Evolutionary conservation across 2,888 invertebrate species (phyloP), one percentile per base, ranked within the genome.

Genomic region (Himalopsyche anomala): DNA sequence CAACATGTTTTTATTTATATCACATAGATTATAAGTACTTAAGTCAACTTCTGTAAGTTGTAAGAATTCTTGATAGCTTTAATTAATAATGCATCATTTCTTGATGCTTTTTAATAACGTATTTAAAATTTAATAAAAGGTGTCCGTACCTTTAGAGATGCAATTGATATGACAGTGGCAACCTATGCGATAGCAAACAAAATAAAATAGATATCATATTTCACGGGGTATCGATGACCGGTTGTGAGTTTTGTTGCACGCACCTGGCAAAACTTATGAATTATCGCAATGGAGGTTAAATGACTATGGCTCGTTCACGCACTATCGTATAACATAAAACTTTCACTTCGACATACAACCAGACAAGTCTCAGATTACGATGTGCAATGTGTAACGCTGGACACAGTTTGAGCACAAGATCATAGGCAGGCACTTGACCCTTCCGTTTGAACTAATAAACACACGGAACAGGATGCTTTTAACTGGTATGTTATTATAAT

Each of bases 311-410:
- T 36, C 74, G 74, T 74, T 38, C 74, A 74, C 36, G 74, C 74
- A 74, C 51, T 84, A 85, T 84, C 84, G 82, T 86, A 80, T 84
- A 86, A 54, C 83, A 86, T 81, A 56, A 80, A 83, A 87, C 87
- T 87, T 87, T 87, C 87, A 87, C 87, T 87, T 87, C 86, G 86
- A 83, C 86, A 87, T 81, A 84, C 80, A 87, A 87, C 81, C 79
- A 80, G 56, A 74, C 74, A 74, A 36, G 74, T 74, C 28, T 74
- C 36, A 74, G 38, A 74, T 74, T 74, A 74, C 38, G 36, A 9
- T 15, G 38, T 74, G 28, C 74, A 74, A 74, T 36, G 36, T 74
- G 36, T 74, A 74, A 74, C 74, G 19, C 74, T 74, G 74, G 19
- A 74, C 38, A 36, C 36, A 74, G 36, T 74, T 74, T 74, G 62